Base-by-base conservation (phyloP, 2,888 invertebrate species). In the Psylliodes chrysocephalus region DNA sequence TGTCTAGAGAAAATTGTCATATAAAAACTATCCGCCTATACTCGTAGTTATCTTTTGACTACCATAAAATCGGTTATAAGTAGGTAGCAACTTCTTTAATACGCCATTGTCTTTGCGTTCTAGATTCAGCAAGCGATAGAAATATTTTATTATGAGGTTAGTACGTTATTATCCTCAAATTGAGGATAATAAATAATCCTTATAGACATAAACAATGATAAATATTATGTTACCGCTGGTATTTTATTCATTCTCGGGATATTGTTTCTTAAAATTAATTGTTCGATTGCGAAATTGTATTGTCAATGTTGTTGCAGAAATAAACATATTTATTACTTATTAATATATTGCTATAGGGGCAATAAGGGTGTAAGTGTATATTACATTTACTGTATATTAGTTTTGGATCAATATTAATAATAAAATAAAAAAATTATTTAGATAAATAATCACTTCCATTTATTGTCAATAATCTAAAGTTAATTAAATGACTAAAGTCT, bases 211-310 rank as follows among this genome's bases (percentile, higher is more conserved):
- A 62, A 55, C 60, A 35, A 66, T 59, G 46, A 55, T 63, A 55
- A 66, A 66, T 66, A 66, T 61, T 55, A 35, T 60, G 60, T 60
- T 63, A 51, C 62, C 53, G 12, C 40, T 14, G 30, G 54, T 51
- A 60, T 62, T 66, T 55, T 38, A 54, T 54, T 54, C 25, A 12
- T 59, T 59, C 46, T 38, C 6, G 15, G 14, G 35, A 54, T 53
- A 46, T 56, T 51, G 52, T 66, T 66, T 62, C 54, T 55, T 30
- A 35, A 63, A 63, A 66, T 66, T 66, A 66, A 66, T 66, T 61
- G 28, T 61, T 18, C 60, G 14, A 44, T 53, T 57, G 15, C n/a
- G 35, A 19, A 42, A 38, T 60, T 42, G 47, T 15, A 62, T 42
- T 63, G 66, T 60, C 47, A 22, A 33, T 35, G 14, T 35, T 56